A percentile compares a stretch with the other conserved stretches of the same genome.
Conservation (phyloP, 2,888 invertebrate genomes). For the Bugulina stolonifera region DNA sequence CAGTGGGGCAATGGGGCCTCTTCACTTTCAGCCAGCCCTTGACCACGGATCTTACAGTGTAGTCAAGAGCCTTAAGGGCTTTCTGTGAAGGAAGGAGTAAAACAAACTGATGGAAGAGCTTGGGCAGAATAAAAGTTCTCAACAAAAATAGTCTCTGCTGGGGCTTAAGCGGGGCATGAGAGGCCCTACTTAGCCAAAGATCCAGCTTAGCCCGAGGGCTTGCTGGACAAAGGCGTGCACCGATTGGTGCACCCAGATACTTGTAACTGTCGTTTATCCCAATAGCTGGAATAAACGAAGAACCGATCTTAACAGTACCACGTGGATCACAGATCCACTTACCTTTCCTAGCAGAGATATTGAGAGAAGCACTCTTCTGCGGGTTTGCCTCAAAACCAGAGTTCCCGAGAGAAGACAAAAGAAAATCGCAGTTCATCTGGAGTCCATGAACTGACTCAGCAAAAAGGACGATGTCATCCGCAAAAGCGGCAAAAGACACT, state of each 20-base stretch:
- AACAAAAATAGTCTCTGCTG: background rate
- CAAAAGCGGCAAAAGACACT: no score
- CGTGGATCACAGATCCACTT: background rate
- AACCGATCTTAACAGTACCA: background rate
- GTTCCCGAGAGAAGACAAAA: background rate
- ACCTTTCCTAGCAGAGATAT: background rate
- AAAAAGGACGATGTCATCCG: constrained; percentile 4
- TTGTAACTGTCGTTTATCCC: background rate
- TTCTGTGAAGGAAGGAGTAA: background rate
- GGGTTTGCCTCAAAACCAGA: background rate
- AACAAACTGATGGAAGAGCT: constrained; percentile 2
- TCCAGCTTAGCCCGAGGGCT: background rate
- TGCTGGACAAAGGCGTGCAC: background rate
- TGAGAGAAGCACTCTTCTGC: background rate
- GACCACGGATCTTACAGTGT: background rate
- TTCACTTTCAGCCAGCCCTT: constrained; percentile 7
- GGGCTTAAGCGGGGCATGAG: background rate
- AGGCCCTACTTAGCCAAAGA: background rate
- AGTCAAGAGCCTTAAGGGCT: background rate
- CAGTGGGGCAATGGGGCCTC: background rate
- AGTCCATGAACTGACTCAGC: background rate
- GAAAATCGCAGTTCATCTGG: background rate
- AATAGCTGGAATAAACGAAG: background rate
- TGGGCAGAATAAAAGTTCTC: background rate
- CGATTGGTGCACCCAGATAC: background rate